A percentile compares a stretch with the other conserved stretches of the same genome.
Conservation (phyloP, 2,888 invertebrate species). For the Euproctis similis region DNA sequence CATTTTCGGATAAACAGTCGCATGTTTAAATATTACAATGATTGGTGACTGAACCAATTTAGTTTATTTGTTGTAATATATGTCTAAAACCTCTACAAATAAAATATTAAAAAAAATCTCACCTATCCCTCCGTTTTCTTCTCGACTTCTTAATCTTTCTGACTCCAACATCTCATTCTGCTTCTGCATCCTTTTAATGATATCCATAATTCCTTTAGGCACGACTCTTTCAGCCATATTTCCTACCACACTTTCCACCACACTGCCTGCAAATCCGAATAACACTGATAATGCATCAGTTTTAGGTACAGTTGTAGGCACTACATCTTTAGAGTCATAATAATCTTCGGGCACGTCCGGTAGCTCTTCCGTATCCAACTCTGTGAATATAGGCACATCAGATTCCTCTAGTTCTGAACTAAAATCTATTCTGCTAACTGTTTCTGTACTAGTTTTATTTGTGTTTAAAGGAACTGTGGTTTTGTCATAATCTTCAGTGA, state of each 20-base stretch:
- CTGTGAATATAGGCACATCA: slow-evolving; percentile 53
- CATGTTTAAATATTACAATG: too few species aligned
- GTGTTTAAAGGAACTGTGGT: slow-evolving; percentile 7
- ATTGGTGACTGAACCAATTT: too few species aligned
- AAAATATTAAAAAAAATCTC: slow-evolving; percentile 18
- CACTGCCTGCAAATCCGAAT: slow-evolving; percentile 64
- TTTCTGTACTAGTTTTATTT: slow-evolving; percentile 7
- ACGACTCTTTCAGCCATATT: slow-evolving; percentile 64
- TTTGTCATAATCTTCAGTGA: slow-evolving; percentile 10
- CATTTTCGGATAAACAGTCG: too few species aligned
- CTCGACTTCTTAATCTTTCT: slow-evolving; percentile 59
- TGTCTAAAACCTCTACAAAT: too few species aligned
- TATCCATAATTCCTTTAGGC: slow-evolving; percentile 58
- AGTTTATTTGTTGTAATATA: too few species aligned
- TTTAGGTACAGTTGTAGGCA: slow-evolving; percentile 58
- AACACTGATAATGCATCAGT: slow-evolving; percentile 61
- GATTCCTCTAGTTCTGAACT: slow-evolving; percentile 31
- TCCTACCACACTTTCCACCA: slow-evolving; percentile 62
- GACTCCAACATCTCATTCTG: slow-evolving; percentile 66
- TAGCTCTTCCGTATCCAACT: slow-evolving; percentile 47
- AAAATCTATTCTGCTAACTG: slow-evolving; percentile 14
- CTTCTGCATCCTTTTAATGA: slow-evolving; percentile 64
- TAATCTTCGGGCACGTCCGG: slow-evolving; percentile 62
- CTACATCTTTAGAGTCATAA: slow-evolving; percentile 59
- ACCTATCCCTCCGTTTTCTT: slow-evolving; percentile 71